Percentiles rank a stretch among this genome's conserved stretches.
phyloP scores from a whole-genome alignment of 2,113 vertebrate genomes.

The Leptocoma aspasia region DNA sequence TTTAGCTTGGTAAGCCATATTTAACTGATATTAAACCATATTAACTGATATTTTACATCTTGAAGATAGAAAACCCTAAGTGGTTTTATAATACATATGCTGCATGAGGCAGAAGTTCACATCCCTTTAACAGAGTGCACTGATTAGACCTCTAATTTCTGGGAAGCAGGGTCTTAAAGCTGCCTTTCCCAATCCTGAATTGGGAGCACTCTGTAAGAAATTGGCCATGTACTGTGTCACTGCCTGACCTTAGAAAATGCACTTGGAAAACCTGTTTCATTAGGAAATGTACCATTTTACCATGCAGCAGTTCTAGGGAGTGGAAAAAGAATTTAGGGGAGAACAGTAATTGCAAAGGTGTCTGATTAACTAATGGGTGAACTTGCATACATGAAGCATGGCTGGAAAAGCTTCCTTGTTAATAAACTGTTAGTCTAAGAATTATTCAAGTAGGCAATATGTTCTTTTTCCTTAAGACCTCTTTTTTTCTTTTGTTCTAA shows the following conservation, averaged over 20 bases:
- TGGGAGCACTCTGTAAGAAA: not conserved
- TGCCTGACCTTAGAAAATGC: not conserved
- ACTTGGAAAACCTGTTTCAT: not conserved
- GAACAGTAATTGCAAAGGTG: not conserved
- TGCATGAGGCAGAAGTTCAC: not conserved
- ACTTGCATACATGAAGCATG: not conserved
- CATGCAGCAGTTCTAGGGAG: not conserved
- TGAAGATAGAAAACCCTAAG: not conserved
- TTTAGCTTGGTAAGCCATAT: not conserved
- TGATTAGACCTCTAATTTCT: not conserved
- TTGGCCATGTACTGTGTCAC: not conserved
- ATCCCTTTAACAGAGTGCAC: not conserved
- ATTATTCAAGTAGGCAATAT: not conserved
- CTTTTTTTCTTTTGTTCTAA: not conserved
- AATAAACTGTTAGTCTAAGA: not conserved
- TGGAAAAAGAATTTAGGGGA: not conserved
- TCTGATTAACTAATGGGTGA: not conserved
- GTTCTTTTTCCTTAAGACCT: not conserved
- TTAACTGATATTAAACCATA: not conserved
- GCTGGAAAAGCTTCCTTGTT: not conserved
- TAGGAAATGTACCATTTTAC: not conserved
- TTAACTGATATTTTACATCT: not conserved
- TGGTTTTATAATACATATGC: not conserved
- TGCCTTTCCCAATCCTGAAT: not conserved
- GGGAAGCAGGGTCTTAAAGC: not conserved